phyloP scores from a whole-genome alignment of 1,140 invertebrate genomes.

The Cherax destructor region DNA sequence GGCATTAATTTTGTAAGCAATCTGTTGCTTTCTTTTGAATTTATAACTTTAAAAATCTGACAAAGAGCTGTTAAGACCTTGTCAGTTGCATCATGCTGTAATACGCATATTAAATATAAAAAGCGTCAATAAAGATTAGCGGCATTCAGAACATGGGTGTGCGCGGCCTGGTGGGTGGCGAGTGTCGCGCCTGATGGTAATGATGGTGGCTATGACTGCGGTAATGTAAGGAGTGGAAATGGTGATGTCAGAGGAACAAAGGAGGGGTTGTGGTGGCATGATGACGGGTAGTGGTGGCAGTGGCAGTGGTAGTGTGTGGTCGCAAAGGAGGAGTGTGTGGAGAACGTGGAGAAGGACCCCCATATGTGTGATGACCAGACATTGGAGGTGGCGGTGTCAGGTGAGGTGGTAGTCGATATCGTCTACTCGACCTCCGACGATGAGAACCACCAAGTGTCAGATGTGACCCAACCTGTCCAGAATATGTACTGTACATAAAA shows the following conservation, averaged over 20 bases:
- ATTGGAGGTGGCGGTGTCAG: slow-evolving; percentile 46
- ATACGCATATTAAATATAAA: neutral
- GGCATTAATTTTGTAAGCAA: slow-evolving; percentile 7
- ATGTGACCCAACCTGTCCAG: slow-evolving; percentile 48
- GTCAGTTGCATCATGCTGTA: neutral
- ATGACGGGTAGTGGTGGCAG: slow-evolving; percentile 5
- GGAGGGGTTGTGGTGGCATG: slow-evolving; percentile 43
- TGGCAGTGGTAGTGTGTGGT: slow-evolving; percentile 47
- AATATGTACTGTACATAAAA: neutral
- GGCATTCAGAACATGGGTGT: slow-evolving; percentile 35
- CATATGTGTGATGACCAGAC: slow-evolving; percentile 55
- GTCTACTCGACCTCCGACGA: slow-evolving; percentile 38
- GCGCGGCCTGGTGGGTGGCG: slow-evolving; percentile 39
- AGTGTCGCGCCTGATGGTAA: slow-evolving; percentile 37
- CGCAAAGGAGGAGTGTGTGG: slow-evolving; percentile 47
- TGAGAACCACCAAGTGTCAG: slow-evolving; percentile 46
- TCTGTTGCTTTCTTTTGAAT: neutral
- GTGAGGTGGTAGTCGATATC: slow-evolving; percentile 39
- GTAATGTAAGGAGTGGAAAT: slow-evolving; percentile 31
- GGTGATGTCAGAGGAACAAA: slow-evolving; percentile 53
- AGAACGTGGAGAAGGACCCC: slow-evolving; percentile 21
- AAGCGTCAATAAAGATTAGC: slow-evolving; percentile 9
- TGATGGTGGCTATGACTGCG: slow-evolving; percentile 49
- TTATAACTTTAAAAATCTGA: no score
- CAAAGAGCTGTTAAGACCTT: neutral